Percentiles rank a stretch among this genome's conserved stretches.
phyloP scores from a whole-genome alignment of 2,113 vertebrate species.

The Boleophthalmus pectinirostris region DNA sequence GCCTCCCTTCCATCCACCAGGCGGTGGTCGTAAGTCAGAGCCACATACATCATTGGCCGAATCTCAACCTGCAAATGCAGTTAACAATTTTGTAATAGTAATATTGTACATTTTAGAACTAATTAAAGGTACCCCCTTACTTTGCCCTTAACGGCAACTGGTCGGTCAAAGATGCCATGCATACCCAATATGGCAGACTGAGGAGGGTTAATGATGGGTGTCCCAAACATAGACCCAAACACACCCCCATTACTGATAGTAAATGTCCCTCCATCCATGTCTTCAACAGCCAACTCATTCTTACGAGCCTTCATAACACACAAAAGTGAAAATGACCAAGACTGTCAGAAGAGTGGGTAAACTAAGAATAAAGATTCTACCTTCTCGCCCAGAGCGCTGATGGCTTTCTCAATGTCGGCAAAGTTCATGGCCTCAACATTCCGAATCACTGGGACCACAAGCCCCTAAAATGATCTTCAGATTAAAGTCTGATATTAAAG shows the following conservation, averaged over 20 bases:
- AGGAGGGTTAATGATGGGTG: constrained; percentile 94
- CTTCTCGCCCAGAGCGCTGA: constrained; percentile 91
- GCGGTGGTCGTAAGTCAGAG: constrained; percentile 92
- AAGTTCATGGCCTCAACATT: constrained; percentile 94
- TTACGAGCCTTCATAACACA: constrained; percentile 83
- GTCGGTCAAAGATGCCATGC: constrained; percentile 92
- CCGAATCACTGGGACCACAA: constrained; percentile 92
- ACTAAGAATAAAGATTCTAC: constrained; percentile 63
- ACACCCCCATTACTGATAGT: constrained; percentile 96
- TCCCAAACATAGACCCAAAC: constrained; percentile 93
- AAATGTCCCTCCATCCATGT: constrained; percentile 97
- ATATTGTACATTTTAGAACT: background rate
- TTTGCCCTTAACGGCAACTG: constrained; percentile 88
- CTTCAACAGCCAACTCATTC: constrained; percentile 92
- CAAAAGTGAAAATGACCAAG: background rate
- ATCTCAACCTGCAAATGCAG: constrained; percentile 83
- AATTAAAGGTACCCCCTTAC: constrained; percentile 57
- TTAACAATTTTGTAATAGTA: background rate
- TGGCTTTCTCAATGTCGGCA: constrained; percentile 87
- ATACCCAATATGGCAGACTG: constrained; percentile 96
- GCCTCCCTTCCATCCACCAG: constrained; percentile 95
- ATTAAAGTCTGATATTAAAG: background rate
- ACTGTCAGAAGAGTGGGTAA: background rate
- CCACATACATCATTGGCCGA: constrained; percentile 95
- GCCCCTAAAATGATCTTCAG: constrained; percentile 75